These are phyloP conservation scores for Lacanobia oleracea DNA, from an alignment of 2,888 invertebrate species.

Conservation along the genomic window DNA sequence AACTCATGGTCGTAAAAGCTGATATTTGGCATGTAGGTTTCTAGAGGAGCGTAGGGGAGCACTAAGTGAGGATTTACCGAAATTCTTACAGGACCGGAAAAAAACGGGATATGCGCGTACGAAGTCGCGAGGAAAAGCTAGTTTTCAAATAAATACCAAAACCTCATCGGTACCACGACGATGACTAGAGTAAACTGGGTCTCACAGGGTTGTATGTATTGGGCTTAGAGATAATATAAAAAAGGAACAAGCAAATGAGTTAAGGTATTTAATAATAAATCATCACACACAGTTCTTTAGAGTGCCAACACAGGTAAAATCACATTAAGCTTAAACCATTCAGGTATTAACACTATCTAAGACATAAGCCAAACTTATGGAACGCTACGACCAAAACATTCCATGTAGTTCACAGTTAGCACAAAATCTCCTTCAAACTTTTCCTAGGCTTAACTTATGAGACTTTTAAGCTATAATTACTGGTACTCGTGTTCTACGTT, in stretches of 20 bases:
- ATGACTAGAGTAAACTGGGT: neutral
- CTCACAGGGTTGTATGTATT: too few relatives aligned
- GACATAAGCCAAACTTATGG: neutral
- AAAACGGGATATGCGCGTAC: too few relatives aligned
- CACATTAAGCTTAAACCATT: neutral
- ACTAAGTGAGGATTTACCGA: too few relatives aligned
- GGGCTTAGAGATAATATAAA: too few relatives aligned
- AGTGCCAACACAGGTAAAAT: neutral
- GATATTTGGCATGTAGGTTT: too few relatives aligned
- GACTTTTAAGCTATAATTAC: slow-evolving; percentile 41
- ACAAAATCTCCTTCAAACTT: too few relatives aligned
- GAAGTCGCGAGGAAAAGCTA: too few relatives aligned
- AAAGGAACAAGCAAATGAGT: neutral
- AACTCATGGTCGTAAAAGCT: too few relatives aligned
- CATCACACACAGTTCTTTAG: neutral
- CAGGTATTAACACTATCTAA: neutral
- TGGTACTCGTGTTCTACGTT: slow-evolving; percentile 89
- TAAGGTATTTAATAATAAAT: neutral
- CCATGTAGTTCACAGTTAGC: neutral
- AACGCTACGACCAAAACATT: neutral
- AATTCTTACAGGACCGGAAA: too few relatives aligned
- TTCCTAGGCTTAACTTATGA: too few relatives aligned
- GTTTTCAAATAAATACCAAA: too few relatives aligned
- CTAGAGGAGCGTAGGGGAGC: too few relatives aligned
- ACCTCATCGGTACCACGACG: neutral